A percentile compares a stretch with the other conserved stretches of the same genome.
Evolutionary conservation across 37 sponge, comb jelly and placozoan genomes (phyloP).

Genomic region (Bolinopsis microptera): DNA sequence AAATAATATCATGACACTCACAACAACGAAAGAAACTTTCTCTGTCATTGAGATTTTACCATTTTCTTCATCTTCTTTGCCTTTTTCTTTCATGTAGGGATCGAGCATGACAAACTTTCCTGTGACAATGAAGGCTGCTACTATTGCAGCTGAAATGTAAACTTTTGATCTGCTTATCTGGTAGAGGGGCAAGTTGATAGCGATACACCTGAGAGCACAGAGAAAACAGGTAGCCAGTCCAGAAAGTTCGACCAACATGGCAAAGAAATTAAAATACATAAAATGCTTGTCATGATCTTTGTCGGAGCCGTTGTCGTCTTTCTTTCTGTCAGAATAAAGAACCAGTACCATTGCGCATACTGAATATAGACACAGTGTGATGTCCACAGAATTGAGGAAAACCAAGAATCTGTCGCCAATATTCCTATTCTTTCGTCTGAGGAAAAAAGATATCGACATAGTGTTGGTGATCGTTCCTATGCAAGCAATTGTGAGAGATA

Average conservation of each 20-base stretch:
- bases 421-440: background rate
- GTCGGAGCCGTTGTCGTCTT: background rate
- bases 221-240: background rate
- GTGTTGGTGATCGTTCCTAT: background rate
- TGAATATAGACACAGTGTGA: background rate
- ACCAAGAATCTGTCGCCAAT: background rate
- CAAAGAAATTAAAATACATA: background rate
- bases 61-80: background rate
- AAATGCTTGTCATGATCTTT: background rate
- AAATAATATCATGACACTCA: background rate
- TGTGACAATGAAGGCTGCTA: background rate
- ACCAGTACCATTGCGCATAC: background rate
- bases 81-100: background rate
- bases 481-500: background rate
- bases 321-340: too few relatives aligned
- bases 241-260: background rate
- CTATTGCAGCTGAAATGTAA: background rate
- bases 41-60: background rate
- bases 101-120: background rate
- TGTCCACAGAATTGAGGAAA: conserved; percentile 9
- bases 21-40: background rate
- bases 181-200: background rate
- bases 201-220: background rate
- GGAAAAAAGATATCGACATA: background rate
- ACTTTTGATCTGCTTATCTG: background rate